phyloP scores from a whole-genome alignment of 2,113 vertebrate genomes.

The Prietella phreatophila region DNA sequence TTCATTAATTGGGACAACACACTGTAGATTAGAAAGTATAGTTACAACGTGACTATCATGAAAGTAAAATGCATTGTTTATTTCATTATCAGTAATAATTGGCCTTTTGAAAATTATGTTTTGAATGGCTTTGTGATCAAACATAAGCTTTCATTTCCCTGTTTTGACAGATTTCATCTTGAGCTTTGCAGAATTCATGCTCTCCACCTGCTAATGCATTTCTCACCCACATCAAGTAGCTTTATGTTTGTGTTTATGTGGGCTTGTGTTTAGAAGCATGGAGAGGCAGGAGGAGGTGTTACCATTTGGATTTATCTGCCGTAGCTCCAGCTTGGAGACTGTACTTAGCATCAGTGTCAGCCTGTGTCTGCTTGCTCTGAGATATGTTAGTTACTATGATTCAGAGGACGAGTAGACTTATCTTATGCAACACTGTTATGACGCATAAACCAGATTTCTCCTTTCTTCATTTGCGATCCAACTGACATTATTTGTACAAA shows the following conservation, averaged over 20 bases:
- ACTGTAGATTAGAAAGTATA: not conserved
- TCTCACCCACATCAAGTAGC: conserved; percentile 12
- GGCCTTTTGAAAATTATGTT: not conserved
- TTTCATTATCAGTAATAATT: not conserved
- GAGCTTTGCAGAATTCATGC: not conserved
- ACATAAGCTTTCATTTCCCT: not conserved
- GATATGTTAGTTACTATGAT: conserved; percentile 2
- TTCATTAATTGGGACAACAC: not conserved
- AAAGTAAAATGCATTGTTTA: not conserved
- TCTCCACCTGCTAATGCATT: not conserved
- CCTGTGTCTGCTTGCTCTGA: not conserved
- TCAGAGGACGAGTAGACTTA: not conserved
- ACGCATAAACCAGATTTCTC: not conserved
- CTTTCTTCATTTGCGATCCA: not conserved
- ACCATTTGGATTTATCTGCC: not conserved
- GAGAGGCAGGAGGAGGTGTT: not conserved
- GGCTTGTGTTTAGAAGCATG: conserved; percentile 22
- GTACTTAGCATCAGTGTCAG: conserved; percentile 3
- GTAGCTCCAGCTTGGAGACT: not conserved
- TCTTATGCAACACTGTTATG: not conserved
- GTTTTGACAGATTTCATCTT: not conserved
- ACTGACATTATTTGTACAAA: conserved; percentile 37
- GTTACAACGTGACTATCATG: not conserved
- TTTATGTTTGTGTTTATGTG: conserved; percentile 26
- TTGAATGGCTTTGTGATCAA: not conserved